Base-by-base conservation (phyloP, 2,888 invertebrate species). In the Polyommatus icarus region DNA sequence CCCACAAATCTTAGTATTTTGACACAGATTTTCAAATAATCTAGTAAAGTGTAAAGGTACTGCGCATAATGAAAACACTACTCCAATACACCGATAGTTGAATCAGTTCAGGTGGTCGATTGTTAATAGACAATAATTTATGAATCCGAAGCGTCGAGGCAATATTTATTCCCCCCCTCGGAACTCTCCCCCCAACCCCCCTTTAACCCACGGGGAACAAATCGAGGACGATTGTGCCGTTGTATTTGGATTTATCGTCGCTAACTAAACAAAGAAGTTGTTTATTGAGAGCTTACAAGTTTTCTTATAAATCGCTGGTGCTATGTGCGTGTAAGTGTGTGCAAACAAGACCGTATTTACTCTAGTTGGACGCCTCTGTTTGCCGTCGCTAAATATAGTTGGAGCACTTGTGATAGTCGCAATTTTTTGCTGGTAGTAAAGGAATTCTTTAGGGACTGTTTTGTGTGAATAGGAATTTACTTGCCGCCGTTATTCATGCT, bases 291-390 rank as follows among this genome's bases (percentile, higher is more conserved):
- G 73, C 40, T 46, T 20, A 20, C 46, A 73, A 73, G 73, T 73
- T 73, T 73, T 73, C 46, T 73, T 73, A 46, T 73, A 40, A 73
- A 73, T 73, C 73, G 29, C 6, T 67, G 67, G 61, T 67, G 24
- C 12, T 10, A 10, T 61, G 61, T 24, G 61, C 8, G 24, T 24
- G 24, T 67, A 15, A 18, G 29, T 67, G 67, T 32, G 67, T 29
- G 18, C 29, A 67, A 67, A 67, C 29, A 67, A 6, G 29, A 32
- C 29, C 12, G 24, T 61, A 15, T 67, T 29, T 67, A 32, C 67
- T 29, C 67, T 18, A 67, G 67, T 18, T 18, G 6, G 15, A 29
- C 15, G 67, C 29, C 29, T 67, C 67, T 67, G 67, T 67, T 67
- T 67, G 67, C 12, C 6, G 29, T 29, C 12, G 6, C 67, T 67